Evolutionary conservation across 64 coral and sea anemone species (phyloP).

Genomic region (Pachyseris speciosa): DNA sequence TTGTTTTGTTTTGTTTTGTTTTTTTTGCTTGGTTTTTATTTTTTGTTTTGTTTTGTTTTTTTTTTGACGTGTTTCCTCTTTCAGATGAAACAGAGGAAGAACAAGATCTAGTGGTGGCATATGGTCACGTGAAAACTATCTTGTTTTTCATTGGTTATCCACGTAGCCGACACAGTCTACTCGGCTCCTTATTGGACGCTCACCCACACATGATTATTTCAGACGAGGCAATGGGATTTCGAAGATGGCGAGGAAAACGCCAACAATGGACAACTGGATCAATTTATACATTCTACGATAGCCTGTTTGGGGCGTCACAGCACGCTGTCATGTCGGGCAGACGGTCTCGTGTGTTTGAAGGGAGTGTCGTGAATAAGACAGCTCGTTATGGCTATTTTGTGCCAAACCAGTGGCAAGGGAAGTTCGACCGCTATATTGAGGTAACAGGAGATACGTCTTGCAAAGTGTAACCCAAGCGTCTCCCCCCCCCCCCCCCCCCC

Average conservation of each 20-base stretch:
- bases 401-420: conserved; percentile 14
- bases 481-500: too few relatives aligned
- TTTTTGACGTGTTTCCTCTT: too few relatives aligned
- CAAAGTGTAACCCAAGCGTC: background rate
- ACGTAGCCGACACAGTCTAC: conserved; percentile 83
- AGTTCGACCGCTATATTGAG: background rate
- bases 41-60: too few relatives aligned
- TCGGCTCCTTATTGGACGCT: conserved; percentile 87
- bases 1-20: too few relatives aligned
- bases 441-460: background rate
- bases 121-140: conserved; percentile 72
- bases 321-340: background rate
- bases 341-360: background rate
- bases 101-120: too few relatives aligned
- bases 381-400: background rate
- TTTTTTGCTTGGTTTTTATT: too few relatives aligned
- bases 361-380: background rate
- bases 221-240: conserved; percentile 62
- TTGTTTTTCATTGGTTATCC: conserved; percentile 93
- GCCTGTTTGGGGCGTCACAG: background rate
- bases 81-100: too few relatives aligned
- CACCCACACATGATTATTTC: conserved; percentile 86
- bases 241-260: background rate
- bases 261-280: background rate
- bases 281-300: conserved; percentile 5